Evolutionary conservation across 2,797 vertebrate genomes (phyloP).

Genomic region (Parauchenoglanis punctatus): DNA sequence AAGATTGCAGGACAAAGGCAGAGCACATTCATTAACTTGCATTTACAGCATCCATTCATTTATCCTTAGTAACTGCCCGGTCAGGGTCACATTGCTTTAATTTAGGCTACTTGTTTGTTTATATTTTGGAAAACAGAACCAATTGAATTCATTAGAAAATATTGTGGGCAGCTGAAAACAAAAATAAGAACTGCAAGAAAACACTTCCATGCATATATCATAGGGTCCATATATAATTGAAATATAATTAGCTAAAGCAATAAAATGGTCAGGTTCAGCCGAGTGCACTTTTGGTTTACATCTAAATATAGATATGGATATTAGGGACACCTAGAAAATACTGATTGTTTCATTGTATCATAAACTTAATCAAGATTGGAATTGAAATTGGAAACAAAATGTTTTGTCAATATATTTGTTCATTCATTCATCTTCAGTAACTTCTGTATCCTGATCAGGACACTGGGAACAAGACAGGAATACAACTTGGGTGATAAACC

Average conservation of each 20-base stretch:
- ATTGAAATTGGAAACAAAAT: neutral
- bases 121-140: neutral
- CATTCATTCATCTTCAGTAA: neutral
- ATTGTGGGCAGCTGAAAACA: neutral
- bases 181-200: neutral
- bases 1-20: neutral
- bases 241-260: neutral
- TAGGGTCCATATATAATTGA: neutral
- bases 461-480: neutral
- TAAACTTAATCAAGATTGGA: neutral
- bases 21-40: neutral
- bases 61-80: neutral
- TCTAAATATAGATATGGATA: neutral
- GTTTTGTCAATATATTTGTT: neutral
- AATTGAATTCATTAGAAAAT: too few relatives aligned
- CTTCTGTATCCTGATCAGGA: neutral
- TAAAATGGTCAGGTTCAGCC: neutral
- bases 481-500: neutral
- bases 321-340: neutral
- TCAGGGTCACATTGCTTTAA: neutral
- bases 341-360: neutral
- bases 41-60: slow-evolving; percentile 6
- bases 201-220: neutral
- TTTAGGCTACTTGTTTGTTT: neutral
- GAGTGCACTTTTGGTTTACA: neutral